Conservation (phyloP, 2,113 vertebrate genomes). For the Synodontis membranacea region DNA sequence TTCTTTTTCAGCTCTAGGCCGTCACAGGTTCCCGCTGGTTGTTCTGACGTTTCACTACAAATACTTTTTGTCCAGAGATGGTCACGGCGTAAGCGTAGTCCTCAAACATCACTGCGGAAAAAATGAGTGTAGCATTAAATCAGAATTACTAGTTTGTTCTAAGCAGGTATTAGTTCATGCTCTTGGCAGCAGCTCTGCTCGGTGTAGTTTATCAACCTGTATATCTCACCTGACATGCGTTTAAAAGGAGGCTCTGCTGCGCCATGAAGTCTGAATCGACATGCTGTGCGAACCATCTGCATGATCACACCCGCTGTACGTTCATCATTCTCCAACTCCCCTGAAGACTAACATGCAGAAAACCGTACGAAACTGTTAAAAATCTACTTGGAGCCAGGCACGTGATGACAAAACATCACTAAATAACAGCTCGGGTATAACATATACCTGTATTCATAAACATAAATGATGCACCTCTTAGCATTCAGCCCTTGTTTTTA, state of each 20-base stretch:
- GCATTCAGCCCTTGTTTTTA: not conserved
- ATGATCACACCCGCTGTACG: slow-evolving; percentile 81
- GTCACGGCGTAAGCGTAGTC: slow-evolving; percentile 86
- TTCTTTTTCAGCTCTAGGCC: slow-evolving; percentile 54
- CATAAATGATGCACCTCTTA: not conserved
- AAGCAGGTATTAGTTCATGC: too few species aligned
- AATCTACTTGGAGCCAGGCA: not conserved
- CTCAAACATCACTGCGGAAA: slow-evolving; percentile 82
- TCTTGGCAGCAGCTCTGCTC: not conserved
- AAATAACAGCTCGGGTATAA: not conserved
- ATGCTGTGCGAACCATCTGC: slow-evolving; percentile 86
- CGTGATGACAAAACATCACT: not conserved
- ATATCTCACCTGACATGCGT: slow-evolving; percentile 81
- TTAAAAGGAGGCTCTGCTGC: slow-evolving; percentile 80
- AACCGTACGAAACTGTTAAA: not conserved
- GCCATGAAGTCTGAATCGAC: slow-evolving; percentile 76
- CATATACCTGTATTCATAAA: not conserved
- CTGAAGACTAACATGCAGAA: slow-evolving; percentile 74
- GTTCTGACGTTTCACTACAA: slow-evolving; percentile 90
- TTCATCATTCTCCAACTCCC: slow-evolving; percentile 91
- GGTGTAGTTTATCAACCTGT: not conserved
- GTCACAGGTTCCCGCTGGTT: slow-evolving; percentile 79
- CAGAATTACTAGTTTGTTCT: not conserved
- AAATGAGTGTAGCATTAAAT: not conserved
- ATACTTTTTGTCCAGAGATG: slow-evolving; percentile 86